phyloP scores from a whole-genome alignment of 1,140 invertebrate species.

The Ceratosolen solmsi region DNA sequence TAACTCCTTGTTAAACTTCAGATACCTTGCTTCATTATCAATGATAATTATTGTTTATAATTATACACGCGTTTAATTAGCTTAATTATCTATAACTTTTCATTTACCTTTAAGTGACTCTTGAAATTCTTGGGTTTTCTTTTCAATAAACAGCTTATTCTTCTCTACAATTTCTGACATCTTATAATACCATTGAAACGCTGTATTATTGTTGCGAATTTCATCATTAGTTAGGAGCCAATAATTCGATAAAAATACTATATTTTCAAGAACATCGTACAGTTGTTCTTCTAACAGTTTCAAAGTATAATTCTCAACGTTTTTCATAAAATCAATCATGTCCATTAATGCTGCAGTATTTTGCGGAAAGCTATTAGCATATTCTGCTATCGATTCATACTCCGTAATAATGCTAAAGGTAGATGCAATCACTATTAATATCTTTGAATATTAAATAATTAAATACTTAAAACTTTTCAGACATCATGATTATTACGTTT shows the following conservation, averaged over 20 bases:
- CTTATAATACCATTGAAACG: conserved; percentile 88
- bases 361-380: conserved; percentile 82
- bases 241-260: conserved; percentile 86
- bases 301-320: conserved; percentile 80
- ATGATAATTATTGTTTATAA: conserved; percentile 23
- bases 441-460: neutral
- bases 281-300: conserved; percentile 86
- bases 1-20: conserved; percentile 86
- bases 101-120: conserved; percentile 78
- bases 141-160: conserved; percentile 82
- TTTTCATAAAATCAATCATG: conserved; percentile 84
- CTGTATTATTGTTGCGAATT: conserved; percentile 86
- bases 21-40: conserved; percentile 74
- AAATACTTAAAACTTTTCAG: neutral
- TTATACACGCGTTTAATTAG: neutral
- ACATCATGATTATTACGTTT: conserved; percentile 75
- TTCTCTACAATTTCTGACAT: conserved; percentile 88
- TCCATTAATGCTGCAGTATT: conserved; percentile 90
- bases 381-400: conserved; percentile 86
- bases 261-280: conserved; percentile 77
- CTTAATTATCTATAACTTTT: neutral
- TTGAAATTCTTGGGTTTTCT: conserved; percentile 92
- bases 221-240: conserved; percentile 84
- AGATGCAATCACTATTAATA: neutral
- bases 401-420: conserved; percentile 82